Evolutionary conservation across 2,888 invertebrate species (phyloP).

Genomic region (Diaprepes abbreviatus): DNA sequence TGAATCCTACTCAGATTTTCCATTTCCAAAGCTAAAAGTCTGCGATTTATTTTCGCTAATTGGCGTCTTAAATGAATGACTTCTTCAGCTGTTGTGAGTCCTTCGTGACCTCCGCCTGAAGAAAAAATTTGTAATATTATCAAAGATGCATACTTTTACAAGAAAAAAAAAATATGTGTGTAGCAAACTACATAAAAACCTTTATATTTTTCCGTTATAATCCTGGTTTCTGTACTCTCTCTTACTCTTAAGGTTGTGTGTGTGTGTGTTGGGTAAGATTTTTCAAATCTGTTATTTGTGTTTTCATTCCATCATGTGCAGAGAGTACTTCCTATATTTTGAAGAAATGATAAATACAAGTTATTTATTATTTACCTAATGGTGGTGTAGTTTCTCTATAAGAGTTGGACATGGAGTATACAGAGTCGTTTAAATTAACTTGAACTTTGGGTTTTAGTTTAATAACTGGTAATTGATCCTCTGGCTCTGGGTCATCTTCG

Average conservation of each 20-base stretch:
- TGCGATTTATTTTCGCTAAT: slow-evolving; percentile 87
- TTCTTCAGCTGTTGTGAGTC: slow-evolving; percentile 82
- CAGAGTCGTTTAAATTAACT: slow-evolving; percentile 60
- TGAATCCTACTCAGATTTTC: slow-evolving; percentile 88
- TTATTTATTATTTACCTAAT: slow-evolving; percentile 58
- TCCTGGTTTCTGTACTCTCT: no score
- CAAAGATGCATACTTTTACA: no score
- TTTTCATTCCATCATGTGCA: no score
- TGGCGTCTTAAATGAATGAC: slow-evolving; percentile 86
- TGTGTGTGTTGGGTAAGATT: no score
- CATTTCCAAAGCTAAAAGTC: slow-evolving; percentile 89
- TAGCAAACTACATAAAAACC: no score
- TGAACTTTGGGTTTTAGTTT: slow-evolving; percentile 59
- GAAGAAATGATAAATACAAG: no score
- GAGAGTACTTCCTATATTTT: no score
- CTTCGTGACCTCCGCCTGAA: slow-evolving; percentile 69
- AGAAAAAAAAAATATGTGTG: no score
- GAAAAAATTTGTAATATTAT: background rate
- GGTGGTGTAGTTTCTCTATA: slow-evolving; percentile 60
- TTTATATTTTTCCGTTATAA: no score
- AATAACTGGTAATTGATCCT: slow-evolving; percentile 59
- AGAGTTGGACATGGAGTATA: slow-evolving; percentile 55
- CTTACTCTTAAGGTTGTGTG: no score
- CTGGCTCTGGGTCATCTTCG: slow-evolving; percentile 66
- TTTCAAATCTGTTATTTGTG: no score